Base-by-base conservation (phyloP, 1,140 invertebrate species). In the Leptopilina boulardi region DNA sequence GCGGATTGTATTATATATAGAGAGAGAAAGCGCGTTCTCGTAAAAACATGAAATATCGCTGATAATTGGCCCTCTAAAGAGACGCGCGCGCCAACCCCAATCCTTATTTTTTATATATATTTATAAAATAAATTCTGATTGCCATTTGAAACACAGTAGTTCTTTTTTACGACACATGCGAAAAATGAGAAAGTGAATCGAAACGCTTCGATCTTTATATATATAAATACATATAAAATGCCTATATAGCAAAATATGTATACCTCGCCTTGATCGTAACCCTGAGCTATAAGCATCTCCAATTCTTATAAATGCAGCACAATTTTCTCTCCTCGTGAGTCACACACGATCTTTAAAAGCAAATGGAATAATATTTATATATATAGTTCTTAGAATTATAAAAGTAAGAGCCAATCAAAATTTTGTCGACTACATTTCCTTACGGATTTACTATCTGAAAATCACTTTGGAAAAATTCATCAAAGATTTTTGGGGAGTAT, bases 41-140 rank as follows among this genome's bases (percentile, higher is more conserved):
- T 78, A 80, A 80, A 77, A 78, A 78, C 10, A 71, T n/a, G 38
- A 19, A 76, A 80, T 76, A 77, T 70, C 74, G 75, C 41, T 23
- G 56, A 74, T 80, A 80, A 80, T 76, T 77, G 74, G 79, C 59
- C 38, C 30, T n/a, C 59, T 66, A 66, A 30, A 23, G 10, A 66
- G 13, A 38, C 34, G 34, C 34, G 34, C 34, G 34, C 34, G 34
- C 3, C 59, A 66, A 34, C 59, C 59, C 59, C 59, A 51, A 76
- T 44, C 18, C 13, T 11, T 23, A 26, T 54, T 42, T 66, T 41
- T 66, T 38, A 19, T 56, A 8, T 38, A 38, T 38, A 38, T 9
- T 2, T 38, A 38, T 4, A 3, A 34, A 34, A n/a, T n/a, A n/a
- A 2, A 34, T 38, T 44, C 51, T 72, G 42, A 34, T 66, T 47